Evolutionary conservation across 2,888 invertebrate species (phyloP).

Genomic region (Himalopsyche kuldschensis): DNA sequence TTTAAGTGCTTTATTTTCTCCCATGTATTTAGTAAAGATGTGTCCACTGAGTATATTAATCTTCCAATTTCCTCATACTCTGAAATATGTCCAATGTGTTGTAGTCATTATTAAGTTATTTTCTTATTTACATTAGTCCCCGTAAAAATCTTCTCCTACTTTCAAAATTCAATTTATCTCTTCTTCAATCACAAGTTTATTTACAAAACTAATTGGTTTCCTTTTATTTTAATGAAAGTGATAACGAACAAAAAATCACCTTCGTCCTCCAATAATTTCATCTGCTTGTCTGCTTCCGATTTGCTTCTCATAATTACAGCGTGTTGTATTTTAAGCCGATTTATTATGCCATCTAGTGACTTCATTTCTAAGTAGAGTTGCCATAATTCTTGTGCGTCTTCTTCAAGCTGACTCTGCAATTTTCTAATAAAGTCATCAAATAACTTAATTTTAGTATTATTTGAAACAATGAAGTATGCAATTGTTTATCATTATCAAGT

Average conservation of each 20-base stretch:
- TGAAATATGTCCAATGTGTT: constrained; percentile 25
- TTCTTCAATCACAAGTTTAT: too few relatives aligned
- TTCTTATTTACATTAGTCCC: too few relatives aligned
- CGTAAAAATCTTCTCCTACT: too few relatives aligned
- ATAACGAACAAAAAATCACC: constrained; percentile 40
- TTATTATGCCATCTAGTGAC: constrained; percentile 43
- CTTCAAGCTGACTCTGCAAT: constrained; percentile 16
- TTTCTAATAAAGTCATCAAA: neutral
- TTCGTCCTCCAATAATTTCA: constrained; percentile 44
- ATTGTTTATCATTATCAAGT: too few relatives aligned
- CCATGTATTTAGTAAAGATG: constrained; percentile 45
- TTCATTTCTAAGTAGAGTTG: constrained; percentile 44
- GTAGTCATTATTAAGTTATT: too few relatives aligned
- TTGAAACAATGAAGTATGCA: too few relatives aligned
- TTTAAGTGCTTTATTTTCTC: constrained; percentile 43
- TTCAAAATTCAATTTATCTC: too few relatives aligned
- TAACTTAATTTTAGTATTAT: too few relatives aligned
- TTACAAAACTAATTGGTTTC: too few relatives aligned
- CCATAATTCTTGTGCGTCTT: constrained; percentile 43
- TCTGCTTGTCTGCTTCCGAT: constrained; percentile 40
- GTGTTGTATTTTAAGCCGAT: constrained; percentile 43
- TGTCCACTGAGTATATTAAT: constrained; percentile 45
- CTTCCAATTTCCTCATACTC: constrained; percentile 46
- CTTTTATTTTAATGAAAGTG: neutral
- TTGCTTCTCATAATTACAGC: constrained; percentile 44